Evolutionary conservation across 2,888 invertebrate genomes (phyloP).

Genomic region (Papilio gigon): DNA sequence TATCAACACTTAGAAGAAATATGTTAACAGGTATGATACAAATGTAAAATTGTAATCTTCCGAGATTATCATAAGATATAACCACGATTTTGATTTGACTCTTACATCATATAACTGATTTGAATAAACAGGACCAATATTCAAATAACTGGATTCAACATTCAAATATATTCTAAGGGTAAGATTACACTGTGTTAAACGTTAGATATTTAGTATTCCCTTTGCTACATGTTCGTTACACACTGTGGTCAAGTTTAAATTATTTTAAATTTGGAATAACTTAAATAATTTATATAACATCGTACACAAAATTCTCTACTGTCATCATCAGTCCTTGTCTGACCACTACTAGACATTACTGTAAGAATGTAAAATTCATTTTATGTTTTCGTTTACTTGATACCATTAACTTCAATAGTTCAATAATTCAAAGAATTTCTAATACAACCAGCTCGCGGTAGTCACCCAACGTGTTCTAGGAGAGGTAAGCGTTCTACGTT

Average conservation of each 20-base stretch:
- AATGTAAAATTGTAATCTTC: background rate
- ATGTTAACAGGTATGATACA: background rate
- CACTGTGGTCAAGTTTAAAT: background rate
- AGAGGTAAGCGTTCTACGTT: conserved; percentile 23
- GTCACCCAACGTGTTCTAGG: conserved; percentile 2
- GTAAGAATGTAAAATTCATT: no score
- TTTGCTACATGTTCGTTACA: background rate
- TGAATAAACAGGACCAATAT: conserved; percentile 34
- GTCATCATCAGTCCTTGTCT: no score
- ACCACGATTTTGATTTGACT: background rate
- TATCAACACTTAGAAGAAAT: background rate
- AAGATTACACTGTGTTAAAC: conserved; percentile 41
- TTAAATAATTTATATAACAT: no score
- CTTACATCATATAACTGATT: conserved; percentile 25
- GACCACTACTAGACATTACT: no score
- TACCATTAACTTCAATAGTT: no score
- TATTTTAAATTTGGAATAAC: no score
- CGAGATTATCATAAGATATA: conserved; percentile 20
- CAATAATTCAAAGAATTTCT: background rate
- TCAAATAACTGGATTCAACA: conserved; percentile 29
- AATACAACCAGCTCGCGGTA: background rate
- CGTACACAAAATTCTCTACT: no score
- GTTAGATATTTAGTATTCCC: conserved; percentile 33
- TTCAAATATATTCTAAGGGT: conserved; percentile 33
- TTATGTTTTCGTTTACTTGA: no score